Conservation (phyloP, 2,797 vertebrate species). For the Oophaga sylvatica region DNA sequence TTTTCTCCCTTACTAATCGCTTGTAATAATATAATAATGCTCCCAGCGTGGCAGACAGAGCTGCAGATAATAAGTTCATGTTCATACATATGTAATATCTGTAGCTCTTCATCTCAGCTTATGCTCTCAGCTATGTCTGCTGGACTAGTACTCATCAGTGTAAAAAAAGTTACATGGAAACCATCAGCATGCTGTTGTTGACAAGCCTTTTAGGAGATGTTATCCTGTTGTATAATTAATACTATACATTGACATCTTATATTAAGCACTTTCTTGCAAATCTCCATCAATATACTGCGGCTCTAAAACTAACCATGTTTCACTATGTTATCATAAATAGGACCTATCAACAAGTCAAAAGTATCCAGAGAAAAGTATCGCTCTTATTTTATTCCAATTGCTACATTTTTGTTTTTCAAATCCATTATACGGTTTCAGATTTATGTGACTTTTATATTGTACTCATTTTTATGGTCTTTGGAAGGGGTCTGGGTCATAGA, state of each 20-base stretch:
- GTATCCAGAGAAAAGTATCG: too few species aligned
- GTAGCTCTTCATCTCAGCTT: background rate
- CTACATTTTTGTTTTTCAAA: too few species aligned
- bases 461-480: too few species aligned
- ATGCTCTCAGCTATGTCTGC: background rate
- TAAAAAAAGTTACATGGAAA: background rate
- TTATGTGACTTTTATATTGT: too few species aligned
- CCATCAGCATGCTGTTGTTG: background rate
- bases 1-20: background rate
- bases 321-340: too few species aligned
- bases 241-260: background rate
- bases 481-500: too few species aligned
- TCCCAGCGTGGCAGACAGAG: background rate
- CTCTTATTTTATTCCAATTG: too few species aligned
- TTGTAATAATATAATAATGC: constrained; percentile 1
- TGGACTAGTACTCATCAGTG: background rate
- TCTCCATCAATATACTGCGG: too few species aligned
- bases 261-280: background rate
- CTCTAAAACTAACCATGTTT: too few species aligned
- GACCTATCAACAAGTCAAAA: too few species aligned
- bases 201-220: background rate
- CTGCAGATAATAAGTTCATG: background rate
- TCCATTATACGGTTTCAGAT: too few species aligned
- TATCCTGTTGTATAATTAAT: too few species aligned
- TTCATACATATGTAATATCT: background rate